Percentiles rank a stretch among this genome's conserved stretches.
Conservation (phyloP, 2,888 invertebrate species). For the Eupithecia subumbrata region DNA sequence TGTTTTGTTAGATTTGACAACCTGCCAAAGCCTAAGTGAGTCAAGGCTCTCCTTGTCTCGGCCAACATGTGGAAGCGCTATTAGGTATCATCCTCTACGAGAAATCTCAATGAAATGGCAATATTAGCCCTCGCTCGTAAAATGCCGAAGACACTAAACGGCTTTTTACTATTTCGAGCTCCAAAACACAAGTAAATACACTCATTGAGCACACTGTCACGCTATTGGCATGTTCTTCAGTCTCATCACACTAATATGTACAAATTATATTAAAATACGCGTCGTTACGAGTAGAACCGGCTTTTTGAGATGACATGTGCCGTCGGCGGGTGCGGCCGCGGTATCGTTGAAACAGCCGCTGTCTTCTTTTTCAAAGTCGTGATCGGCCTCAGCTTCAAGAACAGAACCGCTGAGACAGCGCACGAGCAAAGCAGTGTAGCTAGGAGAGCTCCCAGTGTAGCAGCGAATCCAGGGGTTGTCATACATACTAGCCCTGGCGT, state of each 20-base stretch:
- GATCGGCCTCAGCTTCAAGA: constrained; percentile 90
- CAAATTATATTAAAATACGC: constrained; percentile 73
- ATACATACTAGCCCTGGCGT: constrained; percentile 94
- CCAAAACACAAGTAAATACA: constrained; percentile 21
- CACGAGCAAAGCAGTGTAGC: constrained; percentile 93
- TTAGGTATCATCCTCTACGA: neutral
- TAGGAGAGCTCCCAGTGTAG: constrained; percentile 92
- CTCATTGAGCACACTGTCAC: constrained; percentile 71
- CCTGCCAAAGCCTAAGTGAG: neutral
- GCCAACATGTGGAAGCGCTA: neutral
- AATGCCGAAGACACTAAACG: neutral
- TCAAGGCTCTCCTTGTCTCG: neutral
- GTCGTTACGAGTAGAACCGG: constrained; percentile 87
- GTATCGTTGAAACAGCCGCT: constrained; percentile 76
- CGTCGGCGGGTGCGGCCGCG: constrained; percentile 74
- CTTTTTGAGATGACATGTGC: constrained; percentile 84
- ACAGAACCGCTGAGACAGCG: constrained; percentile 92
- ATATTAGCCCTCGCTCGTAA: neutral
- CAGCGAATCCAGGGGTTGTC: constrained; percentile 97
- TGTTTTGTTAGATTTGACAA: neutral
- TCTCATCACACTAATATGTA: constrained; percentile 83
- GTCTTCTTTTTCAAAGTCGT: constrained; percentile 83
- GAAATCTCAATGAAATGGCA: constrained; percentile 2
- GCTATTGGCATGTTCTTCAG: constrained; percentile 78
- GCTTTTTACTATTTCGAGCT: constrained; percentile 6